These are phyloP conservation scores for Drosophila emarginata DNA, from an alignment of 2,888 invertebrate genomes.

Conservation along the genomic window DNA sequence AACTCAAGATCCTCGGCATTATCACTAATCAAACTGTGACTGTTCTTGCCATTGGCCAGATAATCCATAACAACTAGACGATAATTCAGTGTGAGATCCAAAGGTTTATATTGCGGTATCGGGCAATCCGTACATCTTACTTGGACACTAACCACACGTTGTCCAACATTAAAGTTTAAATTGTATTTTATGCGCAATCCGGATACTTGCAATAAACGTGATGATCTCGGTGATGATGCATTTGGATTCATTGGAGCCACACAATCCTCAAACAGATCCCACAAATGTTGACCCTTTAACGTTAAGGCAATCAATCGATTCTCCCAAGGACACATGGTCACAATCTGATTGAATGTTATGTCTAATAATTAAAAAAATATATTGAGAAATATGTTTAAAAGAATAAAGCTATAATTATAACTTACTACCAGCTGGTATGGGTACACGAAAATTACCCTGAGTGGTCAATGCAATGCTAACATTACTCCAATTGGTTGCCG, in stretches of 20 bases:
- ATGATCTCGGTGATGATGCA: slow-evolving; percentile 48
- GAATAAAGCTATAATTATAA: not conserved
- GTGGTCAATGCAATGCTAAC: slow-evolving; percentile 87
- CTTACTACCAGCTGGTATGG: slow-evolving; percentile 86
- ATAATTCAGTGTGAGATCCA: slow-evolving; percentile 85
- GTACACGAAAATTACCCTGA: slow-evolving; percentile 87
- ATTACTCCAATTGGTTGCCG: slow-evolving; percentile 85
- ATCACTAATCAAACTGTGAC: slow-evolving; percentile 83
- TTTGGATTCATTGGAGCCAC: slow-evolving; percentile 76
- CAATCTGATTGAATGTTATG: slow-evolving; percentile 87
- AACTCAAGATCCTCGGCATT: slow-evolving; percentile 76
- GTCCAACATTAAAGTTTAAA: slow-evolving; percentile 84
- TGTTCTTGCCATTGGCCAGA: slow-evolving; percentile 88
- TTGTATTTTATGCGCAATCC: slow-evolving; percentile 84
- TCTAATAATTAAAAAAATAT: slow-evolving; percentile 81
- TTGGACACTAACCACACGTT: slow-evolving; percentile 84
- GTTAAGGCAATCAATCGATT: slow-evolving; percentile 89
- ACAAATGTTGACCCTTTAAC: slow-evolving; percentile 86
- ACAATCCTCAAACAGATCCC: slow-evolving; percentile 85
- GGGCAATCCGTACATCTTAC: slow-evolving; percentile 86
- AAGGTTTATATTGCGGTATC: slow-evolving; percentile 85
- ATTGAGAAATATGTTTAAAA: no score
- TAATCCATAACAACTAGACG: slow-evolving; percentile 86
- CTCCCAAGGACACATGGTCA: slow-evolving; percentile 89
- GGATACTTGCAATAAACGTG: slow-evolving; percentile 84